phyloP scores from a whole-genome alignment of 2,888 invertebrate species.

The Cephus pulcher region DNA sequence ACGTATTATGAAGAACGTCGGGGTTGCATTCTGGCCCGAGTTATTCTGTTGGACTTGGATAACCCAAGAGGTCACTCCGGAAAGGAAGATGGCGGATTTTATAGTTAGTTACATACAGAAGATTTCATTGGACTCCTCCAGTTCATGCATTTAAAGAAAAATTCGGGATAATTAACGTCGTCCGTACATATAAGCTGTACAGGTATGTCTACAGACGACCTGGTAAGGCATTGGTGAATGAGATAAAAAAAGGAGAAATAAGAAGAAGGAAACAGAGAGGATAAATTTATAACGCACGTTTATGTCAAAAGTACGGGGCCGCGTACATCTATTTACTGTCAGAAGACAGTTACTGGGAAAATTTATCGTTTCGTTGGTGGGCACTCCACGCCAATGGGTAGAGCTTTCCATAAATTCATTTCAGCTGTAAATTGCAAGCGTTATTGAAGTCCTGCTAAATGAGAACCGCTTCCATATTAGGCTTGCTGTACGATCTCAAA shows the following conservation, averaged over 20 bases:
- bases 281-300: constrained; percentile 60
- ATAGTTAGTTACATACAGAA: not conserved
- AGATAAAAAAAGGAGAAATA: constrained; percentile 7
- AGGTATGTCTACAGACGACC: not conserved
- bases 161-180: not conserved
- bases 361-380: constrained; percentile 59
- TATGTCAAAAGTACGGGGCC: constrained; percentile 54
- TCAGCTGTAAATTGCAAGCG: constrained; percentile 56
- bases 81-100: not conserved
- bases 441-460: constrained; percentile 36
- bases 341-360: constrained; percentile 43
- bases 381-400: constrained; percentile 25
- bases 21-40: not conserved
- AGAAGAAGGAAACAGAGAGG: constrained; percentile 17
- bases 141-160: not conserved
- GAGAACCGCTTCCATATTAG: constrained; percentile 48
- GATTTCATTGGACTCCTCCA: not conserved
- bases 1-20: not conserved
- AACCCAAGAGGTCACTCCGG: not conserved
- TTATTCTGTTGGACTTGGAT: not conserved
- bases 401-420: constrained; percentile 58
- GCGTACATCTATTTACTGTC: constrained; percentile 58
- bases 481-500: not conserved
- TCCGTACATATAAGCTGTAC: not conserved
- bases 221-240: not conserved